These are phyloP conservation scores for Drosophila novamexicana DNA, from an alignment of 1,140 invertebrate genomes.

Conservation along the genomic window DNA sequence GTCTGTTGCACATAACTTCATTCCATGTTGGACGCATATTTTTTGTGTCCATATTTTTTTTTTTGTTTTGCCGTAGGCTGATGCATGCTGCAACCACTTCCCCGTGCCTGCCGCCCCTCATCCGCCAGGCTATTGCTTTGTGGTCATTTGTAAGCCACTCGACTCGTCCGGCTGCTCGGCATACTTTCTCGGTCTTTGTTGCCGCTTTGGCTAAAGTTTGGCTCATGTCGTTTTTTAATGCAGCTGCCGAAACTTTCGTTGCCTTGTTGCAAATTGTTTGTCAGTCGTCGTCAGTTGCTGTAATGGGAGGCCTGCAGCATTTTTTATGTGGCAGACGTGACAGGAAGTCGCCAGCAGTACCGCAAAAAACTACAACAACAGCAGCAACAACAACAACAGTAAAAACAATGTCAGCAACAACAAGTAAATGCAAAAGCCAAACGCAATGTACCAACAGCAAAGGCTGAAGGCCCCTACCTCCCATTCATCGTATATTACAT, in stretches of 20 bases:
- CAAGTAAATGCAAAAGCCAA: conserved; percentile 5
- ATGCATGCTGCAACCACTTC: conserved; percentile 1
- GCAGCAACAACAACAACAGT: conserved; percentile 14
- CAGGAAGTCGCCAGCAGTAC: conserved; percentile 26
- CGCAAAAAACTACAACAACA: neutral
- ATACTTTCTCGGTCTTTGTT: conserved; percentile 24
- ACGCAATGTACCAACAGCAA: conserved; percentile 1
- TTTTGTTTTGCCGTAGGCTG: conserved; percentile 1
- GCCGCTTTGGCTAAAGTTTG: conserved; percentile 11
- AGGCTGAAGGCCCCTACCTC: neutral
- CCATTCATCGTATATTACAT: conserved; percentile 7
- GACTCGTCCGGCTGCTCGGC: conserved; percentile 3
- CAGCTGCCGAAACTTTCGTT: conserved; percentile 31
- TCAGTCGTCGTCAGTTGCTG: conserved; percentile 22
- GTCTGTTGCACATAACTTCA: conserved; percentile 10
- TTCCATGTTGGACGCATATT: conserved; percentile 5
- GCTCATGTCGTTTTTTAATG: conserved; percentile 7
- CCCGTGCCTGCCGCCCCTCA: neutral
- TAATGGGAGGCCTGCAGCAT: conserved; percentile 22
- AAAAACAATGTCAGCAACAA: conserved; percentile 13
- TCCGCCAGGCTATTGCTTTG: neutral
- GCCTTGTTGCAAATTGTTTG: conserved; percentile 34
- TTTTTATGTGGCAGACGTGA: conserved; percentile 22
- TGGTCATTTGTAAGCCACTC: conserved; percentile 22
- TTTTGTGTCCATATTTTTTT: neutral